These are phyloP conservation scores for Drosophila longiperda DNA, from an alignment of 2,888 invertebrate species.

Conservation along the genomic window DNA sequence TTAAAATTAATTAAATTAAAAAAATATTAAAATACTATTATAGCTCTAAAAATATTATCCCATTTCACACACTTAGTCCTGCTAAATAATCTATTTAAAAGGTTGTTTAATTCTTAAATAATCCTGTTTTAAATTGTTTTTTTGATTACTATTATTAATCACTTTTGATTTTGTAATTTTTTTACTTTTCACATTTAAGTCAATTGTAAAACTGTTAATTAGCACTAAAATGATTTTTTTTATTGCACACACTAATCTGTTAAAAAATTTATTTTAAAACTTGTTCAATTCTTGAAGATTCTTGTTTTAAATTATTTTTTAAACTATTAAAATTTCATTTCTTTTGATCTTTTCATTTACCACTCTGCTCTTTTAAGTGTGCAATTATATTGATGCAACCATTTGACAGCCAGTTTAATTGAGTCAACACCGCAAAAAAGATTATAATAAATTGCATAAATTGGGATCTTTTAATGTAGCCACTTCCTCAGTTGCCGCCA, in stretches of 20 bases:
- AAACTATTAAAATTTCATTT: background rate
- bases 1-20: too few relatives aligned
- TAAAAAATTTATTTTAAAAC: background rate
- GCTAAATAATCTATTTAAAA: too few relatives aligned
- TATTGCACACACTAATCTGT: background rate
- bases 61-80: too few relatives aligned
- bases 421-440: slow-evolving; percentile 37
- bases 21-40: too few relatives aligned
- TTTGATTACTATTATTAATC: too few relatives aligned
- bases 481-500: slow-evolving; percentile 57
- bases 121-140: too few relatives aligned
- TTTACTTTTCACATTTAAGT: background rate
- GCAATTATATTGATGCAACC: background rate
- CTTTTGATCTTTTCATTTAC: background rate
- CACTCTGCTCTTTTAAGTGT: background rate
- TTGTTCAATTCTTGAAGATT: too few relatives aligned
- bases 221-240: background rate
- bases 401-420: slow-evolving; percentile 28
- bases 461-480: slow-evolving; percentile 54
- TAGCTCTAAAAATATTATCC: too few relatives aligned
- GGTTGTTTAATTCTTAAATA: too few relatives aligned
- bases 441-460: slow-evolving; percentile 59
- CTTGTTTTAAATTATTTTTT: background rate
- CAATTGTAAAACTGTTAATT: too few relatives aligned
- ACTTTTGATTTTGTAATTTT: background rate